Percentiles rank a stretch among this genome's conserved stretches.
Evolutionary conservation across 2,888 invertebrate species (phyloP).

Genomic region (Lymantria dispar): DNA sequence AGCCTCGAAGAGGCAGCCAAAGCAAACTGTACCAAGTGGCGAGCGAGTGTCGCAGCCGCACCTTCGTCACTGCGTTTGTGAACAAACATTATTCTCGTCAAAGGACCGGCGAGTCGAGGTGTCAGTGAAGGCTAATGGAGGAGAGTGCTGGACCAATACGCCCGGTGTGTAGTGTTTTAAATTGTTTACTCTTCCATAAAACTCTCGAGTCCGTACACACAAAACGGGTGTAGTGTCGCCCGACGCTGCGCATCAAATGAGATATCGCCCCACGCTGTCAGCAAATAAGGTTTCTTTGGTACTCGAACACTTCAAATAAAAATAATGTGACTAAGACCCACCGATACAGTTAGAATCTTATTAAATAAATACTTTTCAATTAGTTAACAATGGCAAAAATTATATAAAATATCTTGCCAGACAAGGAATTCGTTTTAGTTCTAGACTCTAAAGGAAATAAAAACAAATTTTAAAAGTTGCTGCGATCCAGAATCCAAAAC

Average conservation of each 20-base stretch:
- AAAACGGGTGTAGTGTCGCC: slow-evolving; percentile 49
- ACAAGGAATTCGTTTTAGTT: slow-evolving; percentile 32
- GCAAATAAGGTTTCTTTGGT: slow-evolving; percentile 5
- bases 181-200: slow-evolving; percentile 81
- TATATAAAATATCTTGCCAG: slow-evolving; percentile 23
- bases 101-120: slow-evolving; percentile 64
- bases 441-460: slow-evolving; percentile 20
- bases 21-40: slow-evolving; percentile 63
- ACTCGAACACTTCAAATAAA: no score
- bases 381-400: slow-evolving; percentile 27
- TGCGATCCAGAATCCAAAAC: slow-evolving; percentile 31
- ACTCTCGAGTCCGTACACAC: slow-evolving; percentile 63
- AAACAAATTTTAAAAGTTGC: slow-evolving; percentile 33
- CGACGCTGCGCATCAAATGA: slow-evolving; percentile 43
- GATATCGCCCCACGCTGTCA: slow-evolving; percentile 38
- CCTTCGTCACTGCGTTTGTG: slow-evolving; percentile 51
- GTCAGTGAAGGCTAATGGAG: slow-evolving; percentile 76
- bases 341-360: slow-evolving; percentile 21
- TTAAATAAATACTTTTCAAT: slow-evolving; percentile 21
- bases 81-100: slow-evolving; percentile 74
- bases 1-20: slow-evolving; percentile 47
- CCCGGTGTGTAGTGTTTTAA: slow-evolving; percentile 79
- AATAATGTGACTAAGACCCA: slow-evolving; percentile 10
- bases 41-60: slow-evolving; percentile 64
- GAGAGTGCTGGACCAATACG: slow-evolving; percentile 79